A percentile compares a stretch with the other conserved stretches of the same genome.
Conservation (phyloP, 2,888 invertebrate genomes). For the Frankliniella fusca region DNA sequence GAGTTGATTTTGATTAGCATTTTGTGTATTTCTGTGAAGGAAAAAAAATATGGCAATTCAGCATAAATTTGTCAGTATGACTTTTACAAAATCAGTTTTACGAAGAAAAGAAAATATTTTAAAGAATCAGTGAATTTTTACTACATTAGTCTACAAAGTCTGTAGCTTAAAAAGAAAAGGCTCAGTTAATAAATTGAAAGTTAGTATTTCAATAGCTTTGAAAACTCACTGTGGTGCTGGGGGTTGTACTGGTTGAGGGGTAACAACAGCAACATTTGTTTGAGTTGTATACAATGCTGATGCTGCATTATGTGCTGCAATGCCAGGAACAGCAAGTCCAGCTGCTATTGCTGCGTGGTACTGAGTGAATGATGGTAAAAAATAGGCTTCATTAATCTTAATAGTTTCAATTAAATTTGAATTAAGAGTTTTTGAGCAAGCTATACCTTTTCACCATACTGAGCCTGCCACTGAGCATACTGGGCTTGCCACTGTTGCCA, state of each 20-base stretch:
- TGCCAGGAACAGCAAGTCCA: not conserved
- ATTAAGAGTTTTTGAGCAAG: slow-evolving; percentile 17
- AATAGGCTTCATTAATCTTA: not conserved
- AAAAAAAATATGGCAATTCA: slow-evolving; percentile 37
- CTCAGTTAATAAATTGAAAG: too few relatives aligned
- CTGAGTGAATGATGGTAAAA: not conserved
- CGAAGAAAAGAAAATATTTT: too few relatives aligned
- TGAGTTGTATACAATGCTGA: not conserved
- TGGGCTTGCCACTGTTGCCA: slow-evolving; percentile 62
- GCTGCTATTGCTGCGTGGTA: not conserved
- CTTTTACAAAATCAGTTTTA: too few relatives aligned
- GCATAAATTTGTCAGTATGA: too few relatives aligned
- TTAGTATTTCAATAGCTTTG: too few relatives aligned
- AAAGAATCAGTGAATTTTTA: too few relatives aligned
- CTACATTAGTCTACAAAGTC: too few relatives aligned
- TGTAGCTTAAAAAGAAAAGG: too few relatives aligned
- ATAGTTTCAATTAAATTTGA: not conserved
- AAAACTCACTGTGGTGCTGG: slow-evolving; percentile 40
- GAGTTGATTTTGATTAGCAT: slow-evolving; percentile 51
- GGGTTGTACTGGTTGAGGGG: slow-evolving; percentile 46
- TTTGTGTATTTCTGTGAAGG: not conserved
- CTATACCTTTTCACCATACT: slow-evolving; percentile 67
- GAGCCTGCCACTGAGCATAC: slow-evolving; percentile 54
- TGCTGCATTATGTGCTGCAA: not conserved
- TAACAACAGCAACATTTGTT: slow-evolving; percentile 28